Base-by-base conservation (phyloP, 2,888 invertebrate genomes). In the Abscondita cerata region DNA sequence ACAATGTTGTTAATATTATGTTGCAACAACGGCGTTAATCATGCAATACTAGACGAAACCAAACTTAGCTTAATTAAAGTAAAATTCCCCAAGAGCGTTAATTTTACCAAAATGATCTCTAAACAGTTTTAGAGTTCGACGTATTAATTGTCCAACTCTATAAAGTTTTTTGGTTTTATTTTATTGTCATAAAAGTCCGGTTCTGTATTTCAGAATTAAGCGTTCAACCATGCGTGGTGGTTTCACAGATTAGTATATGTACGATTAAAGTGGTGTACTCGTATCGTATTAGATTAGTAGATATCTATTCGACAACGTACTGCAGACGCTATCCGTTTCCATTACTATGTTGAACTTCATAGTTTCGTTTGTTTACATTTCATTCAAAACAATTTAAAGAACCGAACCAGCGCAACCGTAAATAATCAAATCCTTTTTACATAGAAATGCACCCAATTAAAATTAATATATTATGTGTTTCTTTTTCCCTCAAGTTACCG, bases 171-270 rank as follows among this genome's bases (percentile, higher is more conserved):
- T 48, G 2, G 25, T 6, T 15, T 12, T 5, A 51, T n/a, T 34
- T 34, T 51, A 33, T 34, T 4, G 11, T 5, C n/a, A 25, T 2
- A 25, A 19, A 11, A 57, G 51, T 50, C 50, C 57, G 57, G 51
- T 36, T 20, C 57, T 57, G 57, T 16, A 20, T 11, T 13, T 1
- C 3, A 12, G 34, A 51, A 57, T 50, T 33, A 70, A 67, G 65
- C 62, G 68, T 63, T 66, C 68, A 70, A 63, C 64, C 65, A 61
- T 65, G 66, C 70, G 67, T 68, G 55, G 68, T 64, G 70, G 68
- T 68, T 72, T 69, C 68, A 67, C 69, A 70, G 70, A 72, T 72
- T 72, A 72, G 68, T 70, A 67, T 70, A 69, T 67, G 68, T 69
- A 66, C 70, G 67, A 72, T 71, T 70, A 71, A 71, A 70, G 68